phyloP scores from a whole-genome alignment of 2,888 invertebrate genomes.

The Calephelis perditalis region DNA sequence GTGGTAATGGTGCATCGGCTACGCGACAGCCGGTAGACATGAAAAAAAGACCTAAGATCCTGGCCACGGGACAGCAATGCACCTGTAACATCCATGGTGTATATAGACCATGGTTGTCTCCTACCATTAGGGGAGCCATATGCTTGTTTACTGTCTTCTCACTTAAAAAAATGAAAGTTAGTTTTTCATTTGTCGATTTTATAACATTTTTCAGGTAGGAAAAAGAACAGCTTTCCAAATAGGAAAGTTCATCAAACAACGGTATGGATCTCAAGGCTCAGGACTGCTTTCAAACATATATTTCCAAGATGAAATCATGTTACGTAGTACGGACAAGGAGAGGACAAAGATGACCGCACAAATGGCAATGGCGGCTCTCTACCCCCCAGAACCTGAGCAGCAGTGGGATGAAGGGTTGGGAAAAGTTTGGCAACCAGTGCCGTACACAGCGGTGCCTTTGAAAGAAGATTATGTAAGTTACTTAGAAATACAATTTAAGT shows the following conservation, averaged over 20 bases:
- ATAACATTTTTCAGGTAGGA: conserved; percentile 41
- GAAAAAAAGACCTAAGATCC: too few species aligned
- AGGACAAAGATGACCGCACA: conserved; percentile 63
- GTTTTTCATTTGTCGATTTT: too few species aligned
- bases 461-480: conserved; percentile 58
- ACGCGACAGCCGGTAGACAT: too few species aligned
- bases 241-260: conserved; percentile 52
- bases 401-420: conserved; percentile 64
- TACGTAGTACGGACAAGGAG: conserved; percentile 65
- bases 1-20: too few species aligned
- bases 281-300: conserved; percentile 52
- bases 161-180: too few species aligned
- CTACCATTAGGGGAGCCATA: too few species aligned
- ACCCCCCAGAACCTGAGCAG: conserved; percentile 57
- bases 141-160: too few species aligned
- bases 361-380: conserved; percentile 60
- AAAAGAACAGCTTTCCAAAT: conserved; percentile 55
- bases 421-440: conserved; percentile 64
- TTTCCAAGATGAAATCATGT: conserved; percentile 46
- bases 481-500: neutral
- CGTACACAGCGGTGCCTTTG: conserved; percentile 55
- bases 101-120: too few species aligned
- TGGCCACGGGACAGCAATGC: too few species aligned
- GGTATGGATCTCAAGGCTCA: conserved; percentile 49
- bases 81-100: too few species aligned